phyloP scores from a whole-genome alignment of 2,113 vertebrate species.

The Scytalopus superciliaris region DNA sequence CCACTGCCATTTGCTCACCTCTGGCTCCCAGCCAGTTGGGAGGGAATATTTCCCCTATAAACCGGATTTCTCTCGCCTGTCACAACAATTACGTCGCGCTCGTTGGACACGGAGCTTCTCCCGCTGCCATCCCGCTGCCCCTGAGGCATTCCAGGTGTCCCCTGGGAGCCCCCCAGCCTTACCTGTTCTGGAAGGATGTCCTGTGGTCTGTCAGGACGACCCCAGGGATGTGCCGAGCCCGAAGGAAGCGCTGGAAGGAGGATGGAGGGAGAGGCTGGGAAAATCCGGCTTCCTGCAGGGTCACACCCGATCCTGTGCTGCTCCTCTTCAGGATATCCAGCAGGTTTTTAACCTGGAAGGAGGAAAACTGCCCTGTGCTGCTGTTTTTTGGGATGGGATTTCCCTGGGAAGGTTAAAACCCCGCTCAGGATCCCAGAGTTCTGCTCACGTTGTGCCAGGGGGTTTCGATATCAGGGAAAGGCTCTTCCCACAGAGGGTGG shows the following conservation, averaged over 20 bases:
- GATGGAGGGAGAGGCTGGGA: conserved; percentile 88
- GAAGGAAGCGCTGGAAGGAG: conserved; percentile 92
- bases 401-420: neutral
- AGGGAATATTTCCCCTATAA: neutral
- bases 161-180: neutral
- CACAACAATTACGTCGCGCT: conserved; percentile 27
- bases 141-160: neutral
- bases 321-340: conserved; percentile 55
- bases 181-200: conserved; percentile 81
- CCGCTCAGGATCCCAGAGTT: neutral
- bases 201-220: conserved; percentile 86
- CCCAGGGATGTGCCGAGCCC: conserved; percentile 79
- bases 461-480: neutral
- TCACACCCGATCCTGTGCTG: neutral
- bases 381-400: neutral
- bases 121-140: neutral
- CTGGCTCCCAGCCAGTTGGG: conserved; percentile 15
- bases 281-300: conserved; percentile 22
- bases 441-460: neutral
- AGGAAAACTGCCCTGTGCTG: accelerated
- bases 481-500: neutral
- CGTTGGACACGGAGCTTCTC: neutral
- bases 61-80: conserved; percentile 41
- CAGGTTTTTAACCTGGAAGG: conserved; percentile 75
- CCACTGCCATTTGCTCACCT: conserved; percentile 18